Conservation (phyloP, 2,888 invertebrate species). For the Antitype chi region DNA sequence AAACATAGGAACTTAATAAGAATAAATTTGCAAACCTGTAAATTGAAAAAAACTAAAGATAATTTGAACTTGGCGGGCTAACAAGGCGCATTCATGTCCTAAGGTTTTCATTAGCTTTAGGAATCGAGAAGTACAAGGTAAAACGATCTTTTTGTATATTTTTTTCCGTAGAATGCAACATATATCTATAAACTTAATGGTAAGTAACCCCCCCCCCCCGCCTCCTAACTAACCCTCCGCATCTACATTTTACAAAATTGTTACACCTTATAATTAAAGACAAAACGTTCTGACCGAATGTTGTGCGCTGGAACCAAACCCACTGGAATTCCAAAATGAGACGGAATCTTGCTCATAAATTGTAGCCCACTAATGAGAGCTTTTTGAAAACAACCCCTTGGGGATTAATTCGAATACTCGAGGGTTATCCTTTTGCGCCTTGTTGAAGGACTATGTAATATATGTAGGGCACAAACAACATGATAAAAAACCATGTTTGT, state of each 20-base stretch:
- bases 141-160: not conserved
- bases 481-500: constrained; percentile 1
- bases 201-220: not conserved
- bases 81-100: not conserved
- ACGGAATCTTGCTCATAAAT: constrained; percentile 5
- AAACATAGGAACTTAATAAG: not conserved
- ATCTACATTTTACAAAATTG: not conserved
- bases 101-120: not conserved
- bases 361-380: constrained; percentile 18
- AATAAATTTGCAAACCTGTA: no score
- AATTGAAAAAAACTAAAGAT: not conserved
- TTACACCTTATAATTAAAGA: not conserved
- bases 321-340: constrained; percentile 14
- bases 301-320: not conserved
- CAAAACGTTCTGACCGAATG: not conserved
- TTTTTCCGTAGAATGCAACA: not conserved
- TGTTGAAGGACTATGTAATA: not conserved
- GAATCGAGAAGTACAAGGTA: not conserved
- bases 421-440: constrained; percentile 8
- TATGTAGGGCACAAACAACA: not conserved
- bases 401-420: constrained; percentile 14
- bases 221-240: not conserved
- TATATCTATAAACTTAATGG: not conserved
- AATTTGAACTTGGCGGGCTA: not conserved
- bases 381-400: constrained; percentile 42